phyloP scores from a whole-genome alignment of 2,888 invertebrate species.

The Nomada fabriciana region DNA sequence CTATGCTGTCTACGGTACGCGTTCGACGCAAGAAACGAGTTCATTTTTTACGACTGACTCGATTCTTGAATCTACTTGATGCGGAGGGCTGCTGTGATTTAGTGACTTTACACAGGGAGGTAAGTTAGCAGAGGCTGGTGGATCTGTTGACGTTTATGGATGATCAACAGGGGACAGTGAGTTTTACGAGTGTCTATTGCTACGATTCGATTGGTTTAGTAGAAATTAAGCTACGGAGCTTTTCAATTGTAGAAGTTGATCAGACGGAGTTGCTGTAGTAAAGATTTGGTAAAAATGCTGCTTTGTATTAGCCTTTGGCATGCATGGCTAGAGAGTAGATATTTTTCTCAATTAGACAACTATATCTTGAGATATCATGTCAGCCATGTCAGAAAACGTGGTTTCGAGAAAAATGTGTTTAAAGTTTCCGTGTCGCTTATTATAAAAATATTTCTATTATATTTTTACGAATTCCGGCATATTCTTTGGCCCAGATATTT shows the following conservation, averaged over 20 bases:
- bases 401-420: too few relatives aligned
- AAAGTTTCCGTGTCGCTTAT: too few relatives aligned
- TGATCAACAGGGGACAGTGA: too few relatives aligned
- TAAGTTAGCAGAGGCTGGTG: not conserved
- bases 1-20: not conserved
- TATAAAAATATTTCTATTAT: too few relatives aligned
- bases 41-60: conserved; percentile 7
- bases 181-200: not conserved
- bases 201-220: not conserved
- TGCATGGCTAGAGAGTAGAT: too few relatives aligned
- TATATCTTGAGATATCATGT: too few relatives aligned
- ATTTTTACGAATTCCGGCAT: too few relatives aligned
- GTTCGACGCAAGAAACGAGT: not conserved
- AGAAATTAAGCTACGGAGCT: not conserved
- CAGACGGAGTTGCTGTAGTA: not conserved
- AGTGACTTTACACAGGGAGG: not conserved
- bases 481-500: too few relatives aligned
- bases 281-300: not conserved
- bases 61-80: not conserved
- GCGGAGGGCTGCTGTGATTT: not conserved
- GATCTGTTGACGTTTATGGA: not conserved
- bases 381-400: too few relatives aligned
- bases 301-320: too few relatives aligned
- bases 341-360: too few relatives aligned
- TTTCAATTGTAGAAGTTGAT: too few relatives aligned